Base-by-base conservation (phyloP, 2,113 vertebrate genomes). In the Lagopus leucura region DNA sequence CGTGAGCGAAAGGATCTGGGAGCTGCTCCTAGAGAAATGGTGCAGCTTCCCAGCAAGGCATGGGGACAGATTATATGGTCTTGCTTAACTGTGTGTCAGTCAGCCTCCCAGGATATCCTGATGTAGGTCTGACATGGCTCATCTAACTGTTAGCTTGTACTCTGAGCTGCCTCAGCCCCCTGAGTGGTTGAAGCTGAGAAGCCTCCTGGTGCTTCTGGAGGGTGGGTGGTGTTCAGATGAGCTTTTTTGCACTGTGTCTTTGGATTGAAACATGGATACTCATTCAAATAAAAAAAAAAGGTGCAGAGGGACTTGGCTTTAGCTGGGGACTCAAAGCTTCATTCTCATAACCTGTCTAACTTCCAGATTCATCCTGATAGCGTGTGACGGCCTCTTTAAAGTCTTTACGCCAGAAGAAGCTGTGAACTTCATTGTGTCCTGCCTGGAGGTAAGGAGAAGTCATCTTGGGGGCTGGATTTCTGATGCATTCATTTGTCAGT, bases 381-480 rank as follows among this genome's bases (percentile, higher is more conserved):
- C 99, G 0, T 99, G 99, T 84, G 99, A 99, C 58, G 99, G 99
- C 69, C 98, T 99, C 73, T 99, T 99, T 89, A 99, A 99, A 97
- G 99, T 99, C 12, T 99, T 99, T 64, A 99, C 98, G 34, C 98
- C 99, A 38, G 99, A 99, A 52, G 99, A 99, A 97, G 98, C 99
- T 15, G 98, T 99, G 83, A 98, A 98, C 91, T 99, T 99, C 75
- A 98, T 99, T 79, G 92, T 99, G 73, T 95, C 93, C 92, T 95
- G 98, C 86, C 96, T 99, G 19, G 98, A 99, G 99, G 99, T 99
- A 75, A 92, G 97, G 70, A 83, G 81, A 52, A 25, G 11, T 5
- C 11, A 13, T 16, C 1, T 0, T 11, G 19, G n/a, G 50, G 34
- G 20, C 30, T n/a, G 42, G n/a, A 6, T 34, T 18, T 32, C 13